Evolutionary conservation across 2,797 vertebrate species (phyloP), one percentile per base, ranked within the genome.

Genomic region (Danio aesculapii): DNA sequence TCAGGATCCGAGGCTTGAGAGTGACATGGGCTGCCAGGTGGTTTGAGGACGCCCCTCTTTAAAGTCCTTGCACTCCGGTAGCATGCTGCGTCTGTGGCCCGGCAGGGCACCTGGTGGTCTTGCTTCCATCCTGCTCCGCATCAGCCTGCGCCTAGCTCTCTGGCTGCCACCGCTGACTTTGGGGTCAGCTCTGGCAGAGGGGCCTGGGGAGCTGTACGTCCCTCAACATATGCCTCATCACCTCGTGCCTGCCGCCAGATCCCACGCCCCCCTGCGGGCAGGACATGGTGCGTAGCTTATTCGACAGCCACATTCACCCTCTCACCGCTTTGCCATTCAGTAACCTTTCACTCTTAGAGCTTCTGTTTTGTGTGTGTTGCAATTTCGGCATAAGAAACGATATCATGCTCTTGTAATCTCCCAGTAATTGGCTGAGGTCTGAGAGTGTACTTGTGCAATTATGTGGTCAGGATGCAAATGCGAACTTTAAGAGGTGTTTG

Each of bases 251-350:
- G 76, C 57, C 13, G 79, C 67, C 49, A 80, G 75, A 80, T 75
- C 84, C 55, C 84, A 87, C 53, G 86, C 84, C 81, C 83, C 83
- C 83, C 83, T 87, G 79, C 83, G 86, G 79, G 85, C 81, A 83
- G 86, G 83, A 85, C 86, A 86, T 71, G 85, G 86, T 87, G 86
- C 79, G 86, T 87, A 87, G 62, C 50, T 58, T 16, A n/a, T 79
- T 77, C 55, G 43, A 70, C 75, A 68, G 62, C 57, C 81, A 73
- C 58, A 70, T 66, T 79, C 50, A 75, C 47, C 49, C 12, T 53
- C 53, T 62, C 58, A 44, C 53, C 16, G 6, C 67, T 72, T 50
- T 71, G 13, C 61, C 70, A 64, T 73, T 55, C 62, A 5, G n/a
- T 68, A 62, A 62, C 58, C 81, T 77, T 62, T 70, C 16, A 21